A percentile compares a stretch with the other conserved stretches of the same genome.
Evolutionary conservation across 2,888 invertebrate genomes (phyloP).

Genomic region (Oligia fasciuncula): DNA sequence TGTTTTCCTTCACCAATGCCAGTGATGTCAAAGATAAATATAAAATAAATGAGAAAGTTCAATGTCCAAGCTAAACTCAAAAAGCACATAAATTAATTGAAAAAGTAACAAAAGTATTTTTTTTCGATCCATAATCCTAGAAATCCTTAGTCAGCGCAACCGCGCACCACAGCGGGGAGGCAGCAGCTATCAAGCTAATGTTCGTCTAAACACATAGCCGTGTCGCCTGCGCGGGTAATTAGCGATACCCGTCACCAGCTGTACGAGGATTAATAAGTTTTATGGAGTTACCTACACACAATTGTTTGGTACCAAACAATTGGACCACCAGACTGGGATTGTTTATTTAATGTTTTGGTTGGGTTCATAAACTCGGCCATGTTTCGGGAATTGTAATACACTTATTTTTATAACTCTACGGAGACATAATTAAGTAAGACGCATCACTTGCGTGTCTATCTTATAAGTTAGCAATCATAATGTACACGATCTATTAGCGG

Average conservation of each 20-base stretch:
- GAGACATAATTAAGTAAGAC: too few species aligned
- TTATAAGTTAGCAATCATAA: too few species aligned
- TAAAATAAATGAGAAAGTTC: too few species aligned
- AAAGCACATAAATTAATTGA: not conserved
- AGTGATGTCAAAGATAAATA: not conserved
- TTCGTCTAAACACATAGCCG: slow-evolving; percentile 80
- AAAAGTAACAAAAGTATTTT: not conserved
- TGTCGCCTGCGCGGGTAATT: slow-evolving; percentile 75
- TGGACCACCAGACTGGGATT: not conserved
- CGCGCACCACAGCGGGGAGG: slow-evolving; percentile 44
- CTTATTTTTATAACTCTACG: too few species aligned
- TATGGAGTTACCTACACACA: slow-evolving; percentile 3
- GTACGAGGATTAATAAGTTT: slow-evolving; percentile 45
- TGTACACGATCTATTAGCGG: not conserved
- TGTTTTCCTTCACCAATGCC: not conserved
- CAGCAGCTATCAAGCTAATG: slow-evolving; percentile 75
- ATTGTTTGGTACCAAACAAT: not conserved
- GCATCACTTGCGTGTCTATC: not conserved
- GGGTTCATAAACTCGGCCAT: not conserved
- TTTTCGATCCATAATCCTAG: too few species aligned
- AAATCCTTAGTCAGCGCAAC: slow-evolving; percentile 55
- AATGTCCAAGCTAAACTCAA: not conserved
- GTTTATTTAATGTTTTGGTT: not conserved
- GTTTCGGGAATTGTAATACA: not conserved
- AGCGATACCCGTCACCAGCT: slow-evolving; percentile 50